Conservation (phyloP, 2,113 vertebrate genomes). For the Coptodon bakossiorum region DNA sequence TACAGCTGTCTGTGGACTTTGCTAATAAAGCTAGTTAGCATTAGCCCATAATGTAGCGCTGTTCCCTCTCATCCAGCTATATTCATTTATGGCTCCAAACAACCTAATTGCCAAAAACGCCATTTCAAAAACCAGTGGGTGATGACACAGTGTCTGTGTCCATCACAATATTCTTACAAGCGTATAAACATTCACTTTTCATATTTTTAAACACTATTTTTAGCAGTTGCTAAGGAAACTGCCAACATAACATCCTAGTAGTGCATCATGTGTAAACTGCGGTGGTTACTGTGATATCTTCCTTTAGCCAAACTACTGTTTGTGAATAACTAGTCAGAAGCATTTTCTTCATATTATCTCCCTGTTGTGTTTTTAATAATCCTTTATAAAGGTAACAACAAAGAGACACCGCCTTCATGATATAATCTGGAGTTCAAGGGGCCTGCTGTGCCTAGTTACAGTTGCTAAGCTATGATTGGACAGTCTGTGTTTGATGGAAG, state of each 20-base stretch:
- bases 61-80: background rate
- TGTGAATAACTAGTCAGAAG: background rate
- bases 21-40: background rate
- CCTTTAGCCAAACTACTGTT: background rate
- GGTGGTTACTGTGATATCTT: background rate
- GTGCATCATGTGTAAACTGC: background rate
- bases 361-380: background rate
- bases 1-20: background rate
- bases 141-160: background rate
- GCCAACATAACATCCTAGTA: background rate
- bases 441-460: background rate
- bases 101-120: background rate
- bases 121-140: background rate
- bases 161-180: background rate
- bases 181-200: background rate
- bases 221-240: background rate
- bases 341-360: background rate
- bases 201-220: background rate
- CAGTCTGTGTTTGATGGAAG: background rate
- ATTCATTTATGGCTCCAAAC: background rate
- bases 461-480: conserved; percentile 2
- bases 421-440: background rate
- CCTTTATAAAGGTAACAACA: background rate
- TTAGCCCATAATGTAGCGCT: background rate
- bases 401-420: background rate